Base-by-base conservation (phyloP, 35 echinoderm and acorn worm species). In the Diadema setosum region DNA sequence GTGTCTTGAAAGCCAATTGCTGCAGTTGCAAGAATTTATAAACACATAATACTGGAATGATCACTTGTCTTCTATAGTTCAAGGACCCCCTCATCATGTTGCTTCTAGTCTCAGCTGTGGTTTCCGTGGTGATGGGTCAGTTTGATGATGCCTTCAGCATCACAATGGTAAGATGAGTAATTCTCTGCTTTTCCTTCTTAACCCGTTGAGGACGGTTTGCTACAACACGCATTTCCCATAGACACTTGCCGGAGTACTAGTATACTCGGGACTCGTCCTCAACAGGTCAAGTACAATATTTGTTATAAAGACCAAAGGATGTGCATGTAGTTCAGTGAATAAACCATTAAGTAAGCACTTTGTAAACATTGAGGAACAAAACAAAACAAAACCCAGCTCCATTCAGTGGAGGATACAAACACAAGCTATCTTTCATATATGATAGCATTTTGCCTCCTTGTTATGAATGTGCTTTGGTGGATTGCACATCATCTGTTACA, bases 31-130 rank as follows among this genome's bases (percentile, higher is more conserved):
- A n/a, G n/a, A n/a, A n/a, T n/a, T n/a, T n/a, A n/a, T n/a, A n/a
- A n/a, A n/a, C n/a, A n/a, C n/a, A n/a, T n/a, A n/a, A n/a, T n/a
- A n/a, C n/a, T n/a, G n/a, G n/a, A n/a, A n/a, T n/a, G n/a, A n/a
- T n/a, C n/a, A n/a, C n/a, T 86, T 29, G 41, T 20, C 87, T 80
- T 91, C 60, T 43, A 27, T 56, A 98, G 95, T 98, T 98, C 70
- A 98, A 98, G 85, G 95, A 98, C 88, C 95, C 95, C 4, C 56
- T 98, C 17, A 98, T 98, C 58, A 64, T 94, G 88, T 59, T 98
- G 42, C 81, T 98, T 2, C 50, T 98, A 41, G 95, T 92, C 26
- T 98, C 95, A 39, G 95, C 95, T 16, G 87, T 98, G 42, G 95
- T 98, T 29, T 94, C 92, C 9, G 73, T 98, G 25, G 46, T 94